Evolutionary conservation across 2,113 vertebrate genomes (phyloP).

Genomic region (Caranx melampygus): DNA sequence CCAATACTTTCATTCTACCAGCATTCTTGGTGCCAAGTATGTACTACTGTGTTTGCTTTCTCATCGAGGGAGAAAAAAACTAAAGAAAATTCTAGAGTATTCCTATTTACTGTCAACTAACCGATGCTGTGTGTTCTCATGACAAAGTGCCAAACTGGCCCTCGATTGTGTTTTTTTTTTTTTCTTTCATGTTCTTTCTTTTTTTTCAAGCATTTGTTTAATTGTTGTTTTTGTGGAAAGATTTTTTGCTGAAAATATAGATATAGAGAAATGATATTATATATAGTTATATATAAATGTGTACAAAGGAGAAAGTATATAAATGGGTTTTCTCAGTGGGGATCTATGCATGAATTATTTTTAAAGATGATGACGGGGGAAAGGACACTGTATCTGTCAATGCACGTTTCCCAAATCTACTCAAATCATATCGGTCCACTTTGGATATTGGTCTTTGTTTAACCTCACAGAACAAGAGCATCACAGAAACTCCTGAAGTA

Average conservation of each 20-base stretch:
- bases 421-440: slow-evolving; percentile 45
- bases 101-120: slow-evolving; percentile 68
- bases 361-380: slow-evolving; percentile 62
- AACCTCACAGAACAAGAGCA: slow-evolving; percentile 26
- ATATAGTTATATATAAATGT: slow-evolving; percentile 83
- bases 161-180: slow-evolving; percentile 66
- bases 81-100: slow-evolving; percentile 50
- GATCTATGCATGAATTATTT: slow-evolving; percentile 87
- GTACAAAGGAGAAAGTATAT: slow-evolving; percentile 84
- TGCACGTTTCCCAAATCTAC: slow-evolving; percentile 77
- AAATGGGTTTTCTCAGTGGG: slow-evolving; percentile 80
- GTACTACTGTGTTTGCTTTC: slow-evolving; percentile 71
- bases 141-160: slow-evolving; percentile 84
- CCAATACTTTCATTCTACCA: slow-evolving; percentile 79
- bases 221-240: slow-evolving; percentile 76
- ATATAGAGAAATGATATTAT: slow-evolving; percentile 83
- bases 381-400: slow-evolving; percentile 68
- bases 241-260: slow-evolving; percentile 80
- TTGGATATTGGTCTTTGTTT: slow-evolving; percentile 48
- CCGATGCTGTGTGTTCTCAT: slow-evolving; percentile 72
- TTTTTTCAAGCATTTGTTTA: slow-evolving; percentile 61
- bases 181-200: slow-evolving; percentile 53
- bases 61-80: slow-evolving; percentile 60
- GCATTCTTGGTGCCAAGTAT: slow-evolving; percentile 84
- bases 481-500: slow-evolving; percentile 1